Base-by-base conservation (phyloP, 1,140 invertebrate genomes). In the Araneus ventricosus region DNA sequence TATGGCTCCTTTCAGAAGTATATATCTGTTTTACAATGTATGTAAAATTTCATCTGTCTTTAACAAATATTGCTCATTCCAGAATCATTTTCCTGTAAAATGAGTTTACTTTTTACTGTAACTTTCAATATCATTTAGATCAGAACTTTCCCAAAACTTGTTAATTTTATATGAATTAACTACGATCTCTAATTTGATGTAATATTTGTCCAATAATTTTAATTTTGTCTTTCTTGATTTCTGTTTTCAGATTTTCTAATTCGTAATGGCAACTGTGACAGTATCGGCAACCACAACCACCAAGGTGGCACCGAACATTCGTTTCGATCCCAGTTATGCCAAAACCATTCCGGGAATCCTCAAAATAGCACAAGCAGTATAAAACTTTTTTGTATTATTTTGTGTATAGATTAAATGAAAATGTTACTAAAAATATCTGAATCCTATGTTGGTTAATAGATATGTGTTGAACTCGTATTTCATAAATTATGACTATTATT, bases 351-450 rank as follows among this genome's bases (percentile, higher is more conserved):
- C 97, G 59, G 98, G 98, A 79, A 96, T 97, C 59, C 95, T 98
- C 0, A 98, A 98, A 96, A 95, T 97, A 93, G 96, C 95, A 0
- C 97, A 98, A 96, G 96, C 98, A 94, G 98, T 98, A 96, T 97
- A 97, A 96, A 94, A 63, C 5, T 27, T 34, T 70, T 52, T 52
- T 30, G 1, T 24, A 27, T 57, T 27, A 57, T 7, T 45, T 57
- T 27, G 14, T 24, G 57, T 30, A 24, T 80, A 39, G 22, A 14
- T n/a, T 34, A 27, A 37, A 34, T 1, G 34, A 70, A 70, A 22
- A 7, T 27, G n/a, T 14, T 27, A 0, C 6, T 75, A 27, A 80
- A 17, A 80, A 52, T 0, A 17, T 14, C 17, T 52, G 17, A 52
- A 52, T 52, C 0, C 1, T 8, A 1, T 52, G 3, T 14, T 17